Evolutionary conservation across 2,888 invertebrate species (phyloP), one percentile per base, ranked within the genome.

Genomic region (Hemicrepidius hirtus): DNA sequence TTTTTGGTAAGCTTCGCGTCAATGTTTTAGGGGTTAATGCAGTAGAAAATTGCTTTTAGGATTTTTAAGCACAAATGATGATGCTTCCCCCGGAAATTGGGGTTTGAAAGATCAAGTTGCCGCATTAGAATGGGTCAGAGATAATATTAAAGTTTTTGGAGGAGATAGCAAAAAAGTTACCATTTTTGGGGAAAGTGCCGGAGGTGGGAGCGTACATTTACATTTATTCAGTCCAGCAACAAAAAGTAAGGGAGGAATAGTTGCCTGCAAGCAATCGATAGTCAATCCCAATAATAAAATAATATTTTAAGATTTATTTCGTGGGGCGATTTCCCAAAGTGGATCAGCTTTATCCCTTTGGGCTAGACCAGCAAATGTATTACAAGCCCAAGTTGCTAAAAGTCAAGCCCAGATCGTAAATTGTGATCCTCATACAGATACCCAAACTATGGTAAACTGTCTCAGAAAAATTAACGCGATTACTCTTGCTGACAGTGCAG

Each of bases 81-180:
- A 84, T 0, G 83, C 80, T 7, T 85, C 88, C 59, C 85, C 88
- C 0, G 89, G 89, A 0, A 89, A 89, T 74, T 88, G 86, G 76
- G 89, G 84, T 0, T 78, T 89, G 0, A 89, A 89, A 79, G 89
- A 89, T 82, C 88, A 89, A 80, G 83, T 85, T 10, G 74, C 86
- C 18, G 88, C 86, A 0, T 76, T 89, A 37, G 84, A 84, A 74
- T 89, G 88, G 88, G 85, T 89, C 2, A 83, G 87, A 53, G 81
- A 84, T 0, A 85, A 88, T 72, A 88, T 89, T 44, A 77, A 74
- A 1, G 68, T 75, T 37, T 89, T 89, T 73, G 87, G 87, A 1
- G 89, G 89, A 0, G 82, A 88, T 77, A 84, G 75, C n/a, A 75
- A 83, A 0, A 80, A 76, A 28, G 87, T 89, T 0, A 89, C 88